Percentiles rank a stretch among this genome's conserved stretches.
These are phyloP conservation scores for Nipponia nippon DNA, from an alignment of 2,113 vertebrate genomes.

Conservation along the genomic window DNA sequence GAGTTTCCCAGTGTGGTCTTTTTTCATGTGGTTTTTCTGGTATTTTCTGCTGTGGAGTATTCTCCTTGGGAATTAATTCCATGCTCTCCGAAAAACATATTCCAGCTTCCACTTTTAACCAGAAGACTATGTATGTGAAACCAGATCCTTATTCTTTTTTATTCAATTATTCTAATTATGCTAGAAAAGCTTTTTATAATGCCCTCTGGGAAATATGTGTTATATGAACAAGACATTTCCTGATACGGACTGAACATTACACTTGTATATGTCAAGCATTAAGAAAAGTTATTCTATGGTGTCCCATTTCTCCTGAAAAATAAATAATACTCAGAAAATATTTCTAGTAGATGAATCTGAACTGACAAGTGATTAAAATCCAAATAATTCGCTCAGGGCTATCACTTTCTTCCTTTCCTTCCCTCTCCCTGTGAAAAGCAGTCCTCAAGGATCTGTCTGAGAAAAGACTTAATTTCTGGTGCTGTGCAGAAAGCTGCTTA, in stretches of 20 bases:
- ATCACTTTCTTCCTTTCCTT: background rate
- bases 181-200: background rate
- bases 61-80: background rate
- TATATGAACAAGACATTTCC: background rate
- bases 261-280: background rate
- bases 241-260: background rate
- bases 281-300: background rate
- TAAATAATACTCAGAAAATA: background rate
- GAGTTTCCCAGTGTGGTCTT: background rate
- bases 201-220: background rate
- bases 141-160: constrained; percentile 9
- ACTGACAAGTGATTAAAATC: background rate
- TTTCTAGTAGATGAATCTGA: background rate
- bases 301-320: background rate
- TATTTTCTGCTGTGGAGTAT: background rate
- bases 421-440: background rate
- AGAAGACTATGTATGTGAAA: background rate
- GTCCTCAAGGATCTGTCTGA: background rate
- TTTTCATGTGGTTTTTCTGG: background rate
- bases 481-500: background rate
- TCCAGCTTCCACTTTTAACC: background rate
- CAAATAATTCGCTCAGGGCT: background rate
- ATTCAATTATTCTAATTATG: background rate
- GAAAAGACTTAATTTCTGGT: background rate
- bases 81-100: background rate